Evolutionary conservation across 2,888 invertebrate species (phyloP), one percentile per base, ranked within the genome.

Genomic region (Muscina levida): DNA sequence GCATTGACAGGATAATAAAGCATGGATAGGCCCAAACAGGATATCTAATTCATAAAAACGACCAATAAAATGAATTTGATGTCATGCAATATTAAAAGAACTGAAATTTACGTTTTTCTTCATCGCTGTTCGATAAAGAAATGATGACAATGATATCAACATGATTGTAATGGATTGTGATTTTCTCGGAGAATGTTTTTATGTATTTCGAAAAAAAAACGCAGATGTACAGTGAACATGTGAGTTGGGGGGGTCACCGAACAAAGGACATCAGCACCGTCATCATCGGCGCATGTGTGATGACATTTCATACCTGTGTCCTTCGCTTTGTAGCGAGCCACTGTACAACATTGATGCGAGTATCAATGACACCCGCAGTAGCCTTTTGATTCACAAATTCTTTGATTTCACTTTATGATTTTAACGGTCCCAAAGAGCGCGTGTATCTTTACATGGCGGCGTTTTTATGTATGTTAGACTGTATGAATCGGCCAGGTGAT

Each of bases 1-100:
- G 85, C 84, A 87, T 87, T 88, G 88, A 87, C 86, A 86, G 87
- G 85, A 88, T 89, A 89, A 88, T 85, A 85, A 85, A 86, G 85
- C 88, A 84, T 88, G 89, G 86, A 88, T 87, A 89, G 89, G 89
- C 87, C 57, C 48, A 48, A 74, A 65, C 72, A 71, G 77, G 77
- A 77, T 74, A 67, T 71, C 44, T n/a, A 65, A 22, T 72, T 66
- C 39, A 56, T 13, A 17, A 57, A 62, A 72, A 72, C 65, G 77
- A 39, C 80, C 73, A 71, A 81, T 10, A 68, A 77, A 77, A 71
- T 74, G 71, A 72, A 77, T 81, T 81, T 66, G 59, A 59, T 77
- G 57, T 57, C n/a, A 67, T 73, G 4, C 15, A 24, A 31, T 17
- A 24, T 15, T 42, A 8, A 66, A 57, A 39, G n/a, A 73, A 53